These are phyloP conservation scores for Synodontis membranacea DNA, from an alignment of 2,113 vertebrate species.

Conservation along the genomic window DNA sequence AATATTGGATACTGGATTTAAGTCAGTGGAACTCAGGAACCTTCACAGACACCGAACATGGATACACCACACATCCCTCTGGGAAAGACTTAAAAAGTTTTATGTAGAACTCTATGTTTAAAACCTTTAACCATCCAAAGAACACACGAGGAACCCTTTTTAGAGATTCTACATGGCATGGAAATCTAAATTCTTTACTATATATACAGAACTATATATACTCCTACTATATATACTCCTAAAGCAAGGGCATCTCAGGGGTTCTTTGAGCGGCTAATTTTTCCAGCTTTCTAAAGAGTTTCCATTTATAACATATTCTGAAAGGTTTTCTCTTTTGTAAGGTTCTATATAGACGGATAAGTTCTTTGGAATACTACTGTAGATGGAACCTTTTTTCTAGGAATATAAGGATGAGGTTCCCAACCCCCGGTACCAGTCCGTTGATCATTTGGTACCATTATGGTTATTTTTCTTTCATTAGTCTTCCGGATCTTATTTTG, in stretches of 20 bases:
- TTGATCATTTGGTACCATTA: too few relatives aligned
- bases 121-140: neutral
- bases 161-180: neutral
- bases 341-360: too few relatives aligned
- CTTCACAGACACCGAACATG: neutral
- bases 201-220: too few relatives aligned
- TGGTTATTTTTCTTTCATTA: too few relatives aligned
- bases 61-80: neutral
- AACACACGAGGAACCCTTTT: neutral
- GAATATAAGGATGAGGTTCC: neutral
- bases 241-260: neutral
- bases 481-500: too few relatives aligned
- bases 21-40: neutral
- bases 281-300: neutral
- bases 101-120: neutral
- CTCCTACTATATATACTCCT: neutral
- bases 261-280: neutral
- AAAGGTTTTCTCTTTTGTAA: too few relatives aligned
- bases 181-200: neutral
- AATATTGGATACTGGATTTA: neutral
- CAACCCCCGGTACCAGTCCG: too few relatives aligned
- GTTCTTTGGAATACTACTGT: too few relatives aligned
- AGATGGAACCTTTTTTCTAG: neutral
- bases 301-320: neutral
- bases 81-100: neutral